Evolutionary conservation across 2,113 vertebrate species (phyloP).

Genomic region (Carassius carassius): DNA sequence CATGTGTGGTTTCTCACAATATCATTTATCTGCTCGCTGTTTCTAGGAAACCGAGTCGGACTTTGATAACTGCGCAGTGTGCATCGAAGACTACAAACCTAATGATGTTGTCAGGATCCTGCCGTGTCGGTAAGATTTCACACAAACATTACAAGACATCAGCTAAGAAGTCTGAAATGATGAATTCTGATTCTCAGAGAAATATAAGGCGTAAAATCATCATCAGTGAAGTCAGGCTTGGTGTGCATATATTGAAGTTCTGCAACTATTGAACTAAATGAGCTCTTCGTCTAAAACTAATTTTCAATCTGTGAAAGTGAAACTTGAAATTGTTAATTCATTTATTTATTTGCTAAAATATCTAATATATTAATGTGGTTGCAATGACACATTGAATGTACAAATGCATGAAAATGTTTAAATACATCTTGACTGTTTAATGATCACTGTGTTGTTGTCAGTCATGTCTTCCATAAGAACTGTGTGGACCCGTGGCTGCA

Average conservation of each 20-base stretch:
- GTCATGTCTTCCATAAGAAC: constrained; percentile 98
- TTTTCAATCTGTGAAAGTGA: not conserved
- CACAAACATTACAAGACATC: not conserved
- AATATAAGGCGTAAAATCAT: not conserved
- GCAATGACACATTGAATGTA: no score
- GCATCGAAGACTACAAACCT: constrained; percentile 96
- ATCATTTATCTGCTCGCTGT: constrained; percentile 26
- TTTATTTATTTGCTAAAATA: not conserved
- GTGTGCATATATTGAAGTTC: not conserved
- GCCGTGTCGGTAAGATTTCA: constrained; percentile 84
- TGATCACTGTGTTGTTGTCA: constrained; percentile 60
- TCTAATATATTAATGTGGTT: not conserved
- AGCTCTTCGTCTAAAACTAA: not conserved
- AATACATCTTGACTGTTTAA: not conserved
- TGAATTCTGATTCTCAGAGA: not conserved
- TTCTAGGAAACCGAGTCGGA: constrained; percentile 93
- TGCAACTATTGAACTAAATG: not conserved
- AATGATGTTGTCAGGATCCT: constrained; percentile 93
- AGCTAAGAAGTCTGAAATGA: not conserved
- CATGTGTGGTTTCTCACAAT: not conserved
- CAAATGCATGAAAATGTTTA: not conserved
- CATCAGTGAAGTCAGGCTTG: not conserved
- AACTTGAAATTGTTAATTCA: not conserved
- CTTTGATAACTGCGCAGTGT: constrained; percentile 98
- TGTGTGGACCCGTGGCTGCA: constrained; percentile 98